Evolutionary conservation across 2,888 invertebrate species (phyloP), one percentile per base, ranked within the genome.

Genomic region (Theretra japonica): DNA sequence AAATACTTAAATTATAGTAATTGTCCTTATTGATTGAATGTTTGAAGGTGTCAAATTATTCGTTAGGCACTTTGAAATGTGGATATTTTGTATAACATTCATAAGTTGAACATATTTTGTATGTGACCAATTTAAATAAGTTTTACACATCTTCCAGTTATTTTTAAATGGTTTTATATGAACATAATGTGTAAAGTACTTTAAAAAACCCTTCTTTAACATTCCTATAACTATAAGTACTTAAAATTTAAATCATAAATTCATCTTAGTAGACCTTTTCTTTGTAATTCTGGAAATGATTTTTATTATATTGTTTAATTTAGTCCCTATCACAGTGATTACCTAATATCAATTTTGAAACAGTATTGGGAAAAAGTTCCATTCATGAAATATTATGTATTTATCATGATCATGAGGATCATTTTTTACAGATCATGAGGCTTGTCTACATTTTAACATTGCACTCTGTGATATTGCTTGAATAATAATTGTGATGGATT

Each of bases 41-140:
- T 4, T 53, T 41, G 21, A 21, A 41, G 21, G 62, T 62, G 60
- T 62, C 33, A 17, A 21, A 41, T 21, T 62, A 33, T 41, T 21
- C 17, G 41, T 17, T 48, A 23, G 15, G 17, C 41, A 65, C 21
- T 41, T 48, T 23, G 15, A 21, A 65, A 65, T 17, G 5, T 21
- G 41, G 65, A 65, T 62, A 65, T 65, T 65, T 65, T 65, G 48
- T 65, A 48, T 65, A 48, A 60, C 53, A 60, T 60, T 41, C 21
- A 62, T 30, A 62, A 41, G 41, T 41, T 4, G 21, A 33, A n/a
- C 7, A 62, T 62, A 41, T 41, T 41, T 62, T 62, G 33, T 41
- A 41, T 33, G 62, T 62, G 62, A 62, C 62, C 62, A 62, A 60
- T 33, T 19, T 8, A 30, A 21, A 21, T 62, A 21, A 41, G 21